A percentile compares a stretch with the other conserved stretches of the same genome.
phyloP scores from a whole-genome alignment of 2,113 vertebrate species.

The Psilopsiagon aymara region DNA sequence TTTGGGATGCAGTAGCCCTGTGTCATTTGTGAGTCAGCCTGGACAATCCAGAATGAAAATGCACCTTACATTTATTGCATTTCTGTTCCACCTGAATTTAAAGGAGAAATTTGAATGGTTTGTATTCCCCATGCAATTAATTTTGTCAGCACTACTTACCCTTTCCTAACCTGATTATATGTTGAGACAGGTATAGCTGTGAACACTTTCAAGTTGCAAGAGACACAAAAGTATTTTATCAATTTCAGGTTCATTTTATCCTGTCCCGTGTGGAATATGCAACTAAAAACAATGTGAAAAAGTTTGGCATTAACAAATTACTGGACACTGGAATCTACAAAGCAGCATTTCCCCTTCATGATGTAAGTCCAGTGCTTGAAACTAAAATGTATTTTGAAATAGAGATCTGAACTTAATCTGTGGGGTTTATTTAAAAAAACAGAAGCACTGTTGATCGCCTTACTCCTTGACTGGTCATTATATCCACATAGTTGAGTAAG shows the following conservation, averaged over 20 bases:
- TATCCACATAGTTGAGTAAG: neutral
- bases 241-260: slow-evolving; percentile 87
- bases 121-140: neutral
- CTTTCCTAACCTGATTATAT: neutral
- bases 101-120: neutral
- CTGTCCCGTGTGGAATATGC: slow-evolving; percentile 87
- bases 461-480: neutral
- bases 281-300: slow-evolving; percentile 77
- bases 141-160: neutral
- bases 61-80: neutral
- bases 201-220: neutral
- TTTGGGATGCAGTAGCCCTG: neutral
- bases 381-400: neutral
- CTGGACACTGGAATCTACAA: slow-evolving; percentile 89
- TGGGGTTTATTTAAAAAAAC: neutral
- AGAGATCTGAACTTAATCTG: neutral
- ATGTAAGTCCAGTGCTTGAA: slow-evolving; percentile 80
- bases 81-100: neutral
- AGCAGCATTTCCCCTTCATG: slow-evolving; percentile 92
- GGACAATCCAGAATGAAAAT: neutral
- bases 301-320: slow-evolving; percentile 91
- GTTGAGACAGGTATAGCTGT: neutral
- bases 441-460: neutral
- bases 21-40: neutral
- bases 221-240: neutral